These are phyloP conservation scores for Leucophora obtusa DNA, from an alignment of 2,888 invertebrate species.

Conservation along the genomic window DNA sequence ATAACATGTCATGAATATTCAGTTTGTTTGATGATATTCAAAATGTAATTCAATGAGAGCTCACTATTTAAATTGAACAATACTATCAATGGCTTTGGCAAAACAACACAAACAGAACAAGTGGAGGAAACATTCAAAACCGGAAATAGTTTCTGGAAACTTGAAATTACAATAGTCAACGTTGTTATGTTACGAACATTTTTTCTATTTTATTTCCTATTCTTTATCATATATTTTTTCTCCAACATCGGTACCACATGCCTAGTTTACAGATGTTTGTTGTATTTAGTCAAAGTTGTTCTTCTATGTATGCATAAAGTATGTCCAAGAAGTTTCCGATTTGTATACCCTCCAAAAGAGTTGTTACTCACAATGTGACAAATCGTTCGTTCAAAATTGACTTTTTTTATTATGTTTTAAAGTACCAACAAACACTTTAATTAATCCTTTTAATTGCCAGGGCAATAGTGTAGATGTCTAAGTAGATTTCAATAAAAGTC, in stretches of 20 bases:
- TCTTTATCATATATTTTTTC: background rate
- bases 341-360: no score
- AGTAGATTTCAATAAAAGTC: no score
- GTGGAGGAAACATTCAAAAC: conserved; percentile 62
- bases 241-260: background rate
- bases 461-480: no score
- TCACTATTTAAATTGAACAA: conserved; percentile 59
- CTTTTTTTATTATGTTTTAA: no score
- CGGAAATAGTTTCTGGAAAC: conserved; percentile 64
- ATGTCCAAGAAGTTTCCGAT: background rate
- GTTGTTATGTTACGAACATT: conserved; percentile 20
- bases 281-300: background rate
- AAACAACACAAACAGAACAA: conserved; percentile 49
- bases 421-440: no score
- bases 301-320: background rate
- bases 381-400: no score
- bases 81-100: conserved; percentile 57
- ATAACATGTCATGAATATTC: conserved; percentile 62
- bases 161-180: conserved; percentile 62
- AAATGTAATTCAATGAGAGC: conserved; percentile 62
- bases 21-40: conserved; percentile 56
- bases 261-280: background rate
- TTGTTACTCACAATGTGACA: no score
- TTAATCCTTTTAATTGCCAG: no score
- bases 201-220: conserved; percentile 17